Evolutionary conservation across 1,140 invertebrate species (phyloP), one percentile per base, ranked within the genome.

Genomic region (Danaus plexippus): DNA sequence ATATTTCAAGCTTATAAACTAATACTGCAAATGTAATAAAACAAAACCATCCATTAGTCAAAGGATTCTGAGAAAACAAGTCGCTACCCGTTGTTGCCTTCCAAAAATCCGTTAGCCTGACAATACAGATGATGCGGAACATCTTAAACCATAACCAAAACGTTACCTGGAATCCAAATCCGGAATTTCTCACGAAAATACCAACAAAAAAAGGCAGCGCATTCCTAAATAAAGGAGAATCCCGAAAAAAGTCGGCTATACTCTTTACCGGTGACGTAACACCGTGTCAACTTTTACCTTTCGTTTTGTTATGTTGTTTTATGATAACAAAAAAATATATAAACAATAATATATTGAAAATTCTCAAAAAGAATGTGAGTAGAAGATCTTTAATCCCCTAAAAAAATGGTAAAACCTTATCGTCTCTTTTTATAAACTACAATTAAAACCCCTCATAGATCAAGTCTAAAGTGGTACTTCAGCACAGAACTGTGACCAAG

Each of bases 161-260:
- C 56, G 43, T 48, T 68, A 65, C 67, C 55, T 61, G 62, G 61
- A 67, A 70, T 56, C 49, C 57, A 55, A 64, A 54, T 40, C 43
- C 11, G 54, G 42, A 53, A 59, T 61, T 69, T 69, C 69, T 63
- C 68, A 70, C 68, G 65, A 61, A 44, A 43, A 42, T 49, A 44
- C 12, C n/a, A 60, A 64, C 62, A 64, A 64, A 52, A 43, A 22
- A 43, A 11, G 48, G 40, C 55, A 47, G 52, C 62, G 67, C 69
- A 67, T 67, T 59, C 67, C 64, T 12, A 42, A 47, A 58, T 73
- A 73, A 70, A 55, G 71, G 71, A 62, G 66, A 69, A 69, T 71
- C 71, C 71, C 71, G 54, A 65, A 67, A 67, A 67, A 66, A 71
- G 54, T 11, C 66, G 67, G 69, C 64, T 69, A 71, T 64, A 55